Percentiles rank a stretch among this genome's conserved stretches.
Conservation (phyloP, 2,797 vertebrate species). For the Chanos chanos region DNA sequence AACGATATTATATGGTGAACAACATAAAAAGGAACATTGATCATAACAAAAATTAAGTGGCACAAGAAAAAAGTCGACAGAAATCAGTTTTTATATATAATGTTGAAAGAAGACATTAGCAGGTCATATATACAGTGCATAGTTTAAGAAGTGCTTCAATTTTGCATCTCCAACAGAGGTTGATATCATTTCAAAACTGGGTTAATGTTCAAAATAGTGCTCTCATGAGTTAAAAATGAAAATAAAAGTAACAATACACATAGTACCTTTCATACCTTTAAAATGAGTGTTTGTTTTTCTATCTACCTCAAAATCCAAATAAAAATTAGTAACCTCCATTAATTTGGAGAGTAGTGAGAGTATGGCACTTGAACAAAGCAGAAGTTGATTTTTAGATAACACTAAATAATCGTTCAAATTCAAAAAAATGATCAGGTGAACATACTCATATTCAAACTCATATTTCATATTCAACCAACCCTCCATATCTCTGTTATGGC, state of each 20-base stretch:
- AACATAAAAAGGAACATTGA: constrained; percentile 52
- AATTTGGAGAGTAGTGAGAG: constrained; percentile 5
- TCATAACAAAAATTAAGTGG: constrained; percentile 51
- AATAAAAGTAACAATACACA: neutral
- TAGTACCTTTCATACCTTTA: constrained; percentile 21
- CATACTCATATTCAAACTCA: neutral
- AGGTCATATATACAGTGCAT: constrained; percentile 67
- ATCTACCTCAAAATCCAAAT: too few relatives aligned
- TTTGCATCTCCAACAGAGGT: constrained; percentile 9
- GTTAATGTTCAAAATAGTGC: constrained; percentile 3
- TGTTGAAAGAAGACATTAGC: constrained; percentile 39
- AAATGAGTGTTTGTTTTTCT: neutral
- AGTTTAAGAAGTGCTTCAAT: constrained; percentile 66
- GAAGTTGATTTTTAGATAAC: constrained; percentile 3
- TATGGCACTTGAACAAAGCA: constrained; percentile 1
- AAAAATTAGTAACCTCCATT: constrained; percentile 11
- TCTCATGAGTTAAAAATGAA: neutral
- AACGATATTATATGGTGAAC: constrained; percentile 47
- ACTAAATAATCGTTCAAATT: neutral
- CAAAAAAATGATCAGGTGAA: neutral
- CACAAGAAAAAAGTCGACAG: constrained; percentile 25
- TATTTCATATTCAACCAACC: neutral
- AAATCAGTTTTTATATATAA: constrained; percentile 20
- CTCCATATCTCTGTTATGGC: constrained; percentile 7
- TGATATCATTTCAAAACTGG: constrained; percentile 5